Base-by-base conservation (phyloP, 2,888 invertebrate genomes). In the Gortyna flavago region DNA sequence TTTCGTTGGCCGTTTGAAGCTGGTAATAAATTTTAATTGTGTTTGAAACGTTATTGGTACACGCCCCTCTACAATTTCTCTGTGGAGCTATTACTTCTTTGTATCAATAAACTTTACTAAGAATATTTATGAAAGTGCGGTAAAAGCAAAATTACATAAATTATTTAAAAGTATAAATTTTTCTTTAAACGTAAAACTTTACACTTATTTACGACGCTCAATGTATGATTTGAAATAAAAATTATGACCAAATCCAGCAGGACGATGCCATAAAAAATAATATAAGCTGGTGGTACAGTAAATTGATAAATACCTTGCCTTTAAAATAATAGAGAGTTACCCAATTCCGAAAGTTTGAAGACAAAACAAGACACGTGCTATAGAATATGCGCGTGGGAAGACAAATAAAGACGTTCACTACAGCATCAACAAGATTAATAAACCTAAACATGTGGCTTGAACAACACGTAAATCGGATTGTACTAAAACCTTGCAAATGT, bases 1-100 rank as follows among this genome's bases (percentile, higher is more conserved):
- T 85, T 85, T 81, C 85, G 72, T 82, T 84, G 75, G 85, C 75
- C 76, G 83, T 83, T 80, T 80, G 73, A 85, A 85, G 71, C 72
- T 48, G 77, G 83, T 72, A 79, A 85, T 85, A 85, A 85, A 85
- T 80, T 85, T 83, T 64, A 83, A 77, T 82, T 75, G 79, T 84
- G 72, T 80, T 83, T 83, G 41, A 72, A 85, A 80, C 83, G 78
- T 81, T 81, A 84, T 75, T 75, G 75, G 73, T 74, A 71, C 75
- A 78, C 71, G 73, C 85, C 81, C 81, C 72, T 76, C 64, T 78
- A 84, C 48, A 66, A 84, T 70, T 83, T 68, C 74, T 61, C 73
- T 35, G 57, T 35, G 44, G 75, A 74, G 75, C 81, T 71, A 84
- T 78, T 84, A 84, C 85, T 81, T 71, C 74, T 57, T 44, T 80